Percentiles rank a stretch among this genome's conserved stretches.
Conservation (phyloP, 2,113 vertebrate genomes). For the human region DNA sequence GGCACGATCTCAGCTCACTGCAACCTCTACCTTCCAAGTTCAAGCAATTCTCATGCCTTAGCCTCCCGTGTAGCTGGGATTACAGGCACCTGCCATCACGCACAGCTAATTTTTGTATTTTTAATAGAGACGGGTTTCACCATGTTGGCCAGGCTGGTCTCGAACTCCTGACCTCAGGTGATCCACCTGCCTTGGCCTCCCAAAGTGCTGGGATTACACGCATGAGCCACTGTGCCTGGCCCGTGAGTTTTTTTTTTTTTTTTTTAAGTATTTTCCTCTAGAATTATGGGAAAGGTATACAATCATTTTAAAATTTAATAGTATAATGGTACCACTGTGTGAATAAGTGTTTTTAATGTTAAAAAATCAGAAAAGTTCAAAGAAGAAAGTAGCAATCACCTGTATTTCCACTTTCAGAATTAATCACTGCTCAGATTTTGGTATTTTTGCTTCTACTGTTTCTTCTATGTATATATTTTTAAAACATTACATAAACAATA, state of each 20-base stretch:
- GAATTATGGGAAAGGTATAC: not conserved
- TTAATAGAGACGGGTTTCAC: too few relatives aligned
- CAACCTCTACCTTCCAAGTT: too few relatives aligned
- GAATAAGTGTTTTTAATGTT: conserved; percentile 8
- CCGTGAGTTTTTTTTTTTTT: not conserved
- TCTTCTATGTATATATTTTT: not conserved
- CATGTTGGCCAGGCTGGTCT: too few relatives aligned
- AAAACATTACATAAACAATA: not conserved
- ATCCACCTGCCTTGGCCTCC: too few relatives aligned
- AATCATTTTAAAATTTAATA: conserved; percentile 21
- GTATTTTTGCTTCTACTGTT: not conserved
- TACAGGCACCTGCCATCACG: too few relatives aligned
- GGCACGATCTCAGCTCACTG: too few relatives aligned
- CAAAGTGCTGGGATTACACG: too few relatives aligned
- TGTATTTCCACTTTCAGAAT: not conserved
- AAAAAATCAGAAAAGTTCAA: not conserved
- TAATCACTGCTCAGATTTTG: conserved; percentile 13
- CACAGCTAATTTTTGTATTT: too few relatives aligned
- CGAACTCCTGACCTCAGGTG: too few relatives aligned
- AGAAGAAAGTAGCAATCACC: not conserved
- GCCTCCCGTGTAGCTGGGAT: too few relatives aligned
- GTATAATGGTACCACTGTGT: not conserved
- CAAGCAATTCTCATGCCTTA: too few relatives aligned
- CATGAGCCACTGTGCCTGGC: too few relatives aligned
- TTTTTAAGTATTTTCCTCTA: not conserved